Evolutionary conservation across 2,888 invertebrate genomes (phyloP).

Genomic region (Alloplasta piceator): DNA sequence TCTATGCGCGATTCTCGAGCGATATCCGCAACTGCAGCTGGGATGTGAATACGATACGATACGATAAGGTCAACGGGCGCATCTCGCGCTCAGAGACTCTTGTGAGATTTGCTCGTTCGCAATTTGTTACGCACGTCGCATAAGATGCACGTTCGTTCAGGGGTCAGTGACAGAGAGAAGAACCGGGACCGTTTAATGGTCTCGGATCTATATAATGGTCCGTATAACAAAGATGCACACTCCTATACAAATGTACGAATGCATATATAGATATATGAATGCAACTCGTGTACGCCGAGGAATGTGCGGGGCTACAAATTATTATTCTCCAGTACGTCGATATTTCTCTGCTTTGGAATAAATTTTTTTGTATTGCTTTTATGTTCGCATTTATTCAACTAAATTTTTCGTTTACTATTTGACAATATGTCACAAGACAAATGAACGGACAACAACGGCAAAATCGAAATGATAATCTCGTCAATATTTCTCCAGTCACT

Average conservation of each 20-base stretch:
- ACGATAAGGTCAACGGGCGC: conserved; percentile 54
- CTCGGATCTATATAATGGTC: conserved; percentile 48
- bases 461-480: too few relatives aligned
- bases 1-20: conserved; percentile 39
- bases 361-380: too few relatives aligned
- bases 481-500: too few relatives aligned
- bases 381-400: too few relatives aligned
- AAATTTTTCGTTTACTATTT: too few relatives aligned
- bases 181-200: conserved; percentile 57
- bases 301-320: conserved; percentile 7
- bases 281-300: conserved; percentile 43
- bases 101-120: conserved; percentile 52
- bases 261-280: conserved; percentile 35
- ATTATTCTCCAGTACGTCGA: conserved; percentile 26
- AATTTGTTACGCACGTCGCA: conserved; percentile 63
- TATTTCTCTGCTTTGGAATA: conserved; percentile 9
- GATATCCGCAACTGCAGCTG: conserved; percentile 38
- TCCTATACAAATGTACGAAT: background rate
- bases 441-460: too few relatives aligned
- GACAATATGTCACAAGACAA: too few relatives aligned
- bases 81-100: conserved; percentile 25
- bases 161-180: conserved; percentile 57
- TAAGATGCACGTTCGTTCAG: conserved; percentile 50
- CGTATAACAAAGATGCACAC: conserved; percentile 14
- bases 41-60: conserved; percentile 54